Base-by-base conservation (phyloP, 2,797 vertebrate genomes). In the Sternotherus odoratus region DNA sequence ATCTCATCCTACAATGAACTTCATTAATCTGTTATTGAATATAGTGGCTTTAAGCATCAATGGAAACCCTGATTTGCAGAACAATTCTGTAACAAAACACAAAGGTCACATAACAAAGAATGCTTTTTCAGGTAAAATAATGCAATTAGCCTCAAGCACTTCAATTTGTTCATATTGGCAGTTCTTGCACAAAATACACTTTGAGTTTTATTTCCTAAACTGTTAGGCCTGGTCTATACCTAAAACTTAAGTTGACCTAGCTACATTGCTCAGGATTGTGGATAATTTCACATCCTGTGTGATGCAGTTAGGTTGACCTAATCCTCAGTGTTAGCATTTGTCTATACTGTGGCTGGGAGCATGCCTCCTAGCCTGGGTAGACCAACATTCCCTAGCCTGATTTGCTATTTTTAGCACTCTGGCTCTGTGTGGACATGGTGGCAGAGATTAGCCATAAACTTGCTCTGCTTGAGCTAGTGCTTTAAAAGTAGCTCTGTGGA, bases 11-110 rank as follows among this genome's bases (percentile, higher is more conserved):
- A 26, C 57, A 89, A 24, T 88, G 92, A 96, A 85, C 30, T 92
- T 86, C 84, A 77, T 95, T 87, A 93, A 92, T 97, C 79, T 93
- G 48, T 93, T 75, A 56, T 93, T 93, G 88, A 95, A 49, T 83
- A 75, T 94, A 83, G 90, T 97, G 86, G 53, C 86, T 97, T 96
- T 95, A 96, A 96, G 93, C 82, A 89, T 91, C 28, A 78, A 87
- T 91, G 88, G 95, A 97, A 96, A 90, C 82, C 86, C 16, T 46
- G 75, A 90, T 92, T 87, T 97, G 56, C 17, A 43, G 78, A 91
- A 78, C 83, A 12, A 74, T 80, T 28, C 93, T 12, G 87, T 85
- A 89, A 80, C 36, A 93, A 90, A 95, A 79, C 93, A 49, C 75
- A 79, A 87, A 16, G 79, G 33, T 88, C 77, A 92, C 46, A 89